Base-by-base conservation (phyloP, 2,113 vertebrate genomes). In the Oreochromis aureus region DNA sequence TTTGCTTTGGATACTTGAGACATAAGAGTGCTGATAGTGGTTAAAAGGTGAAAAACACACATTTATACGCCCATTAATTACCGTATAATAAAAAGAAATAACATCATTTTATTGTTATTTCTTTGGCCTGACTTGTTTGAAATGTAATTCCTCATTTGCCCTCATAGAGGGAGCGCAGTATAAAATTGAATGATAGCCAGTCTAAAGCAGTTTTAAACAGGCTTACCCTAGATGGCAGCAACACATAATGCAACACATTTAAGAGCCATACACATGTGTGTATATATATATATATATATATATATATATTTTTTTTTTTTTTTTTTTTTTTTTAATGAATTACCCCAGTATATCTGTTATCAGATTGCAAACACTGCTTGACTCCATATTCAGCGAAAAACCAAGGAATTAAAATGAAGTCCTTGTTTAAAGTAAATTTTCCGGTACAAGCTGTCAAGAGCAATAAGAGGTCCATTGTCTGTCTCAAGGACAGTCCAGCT, bases 401-500 rank as follows among this genome's bases (percentile, higher is more conserved):
- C 11, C 39, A 10, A 82, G 18, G 18, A 51, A 51, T 58, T 18
- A 39, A 55, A 80, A 58, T 27, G 3, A 81, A 59, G 27, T 48
- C 30, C 30, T 56, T 1, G 34, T 86, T 27, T 54, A 69, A 22
- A 41, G 2, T 59, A 11, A 44, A 48, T 34, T 82, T 18, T 44
- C 15, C 16, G 15, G 18, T 30, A 51, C 83, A 51, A 73, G 36
- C 30, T n/a, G 19, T 15, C 55, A 36, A 32, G 54, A 80, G 73
- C 81, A 48, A 76, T 80, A 48, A 56, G 4, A 78, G 10, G 16
- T 22, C 27, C n/a, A 32, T 69, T 87, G 48, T 86, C 61, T 85
- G 44, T 51, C 41, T 88, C 66, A 84, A 90, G 55, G 89, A 90
- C 78, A 83, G n/a, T 87, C 83, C 15, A 66, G 39, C 10, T 5